Evolutionary conservation across 2,113 vertebrate genomes (phyloP).

Genomic region (Brienomyrus longianalis): DNA sequence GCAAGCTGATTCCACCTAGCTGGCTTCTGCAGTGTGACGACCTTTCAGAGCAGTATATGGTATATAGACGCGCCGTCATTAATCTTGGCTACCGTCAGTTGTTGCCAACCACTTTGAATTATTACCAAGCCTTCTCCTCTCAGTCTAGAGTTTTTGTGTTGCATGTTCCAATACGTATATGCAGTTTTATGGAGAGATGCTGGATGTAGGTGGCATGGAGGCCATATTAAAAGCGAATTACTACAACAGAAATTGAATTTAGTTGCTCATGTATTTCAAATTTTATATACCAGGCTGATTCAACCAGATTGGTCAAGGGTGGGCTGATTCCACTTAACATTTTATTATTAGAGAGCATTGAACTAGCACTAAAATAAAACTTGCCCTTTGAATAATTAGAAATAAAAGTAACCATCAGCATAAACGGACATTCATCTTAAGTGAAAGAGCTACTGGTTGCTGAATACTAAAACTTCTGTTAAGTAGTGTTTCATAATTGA

Average conservation of each 20-base stretch:
- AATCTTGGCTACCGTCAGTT: background rate
- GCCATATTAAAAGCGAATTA: background rate
- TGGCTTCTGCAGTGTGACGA: background rate
- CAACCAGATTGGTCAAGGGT: conserved; percentile 43
- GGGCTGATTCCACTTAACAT: conserved; percentile 52
- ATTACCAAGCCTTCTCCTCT: background rate
- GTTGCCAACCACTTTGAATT: background rate
- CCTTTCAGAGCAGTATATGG: background rate
- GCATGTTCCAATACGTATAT: background rate
- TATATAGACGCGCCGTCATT: background rate
- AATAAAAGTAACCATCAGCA: background rate
- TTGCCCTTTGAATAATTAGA: background rate
- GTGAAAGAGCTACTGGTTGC: conserved; percentile 20
- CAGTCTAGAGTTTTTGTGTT: background rate
- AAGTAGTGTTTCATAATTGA: conserved; percentile 25
- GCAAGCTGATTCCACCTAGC: background rate
- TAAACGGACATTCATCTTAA: conserved; percentile 20
- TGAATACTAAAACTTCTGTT: conserved; percentile 19
- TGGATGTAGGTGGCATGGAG: background rate
- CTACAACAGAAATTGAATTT: background rate
- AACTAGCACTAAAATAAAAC: conserved; percentile 35
- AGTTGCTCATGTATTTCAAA: background rate
- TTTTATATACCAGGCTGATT: background rate
- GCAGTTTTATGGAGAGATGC: conserved; percentile 23
- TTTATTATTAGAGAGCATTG: conserved; percentile 40